Base-by-base conservation (phyloP, 1,140 invertebrate species). In the Hetaerina americana region DNA sequence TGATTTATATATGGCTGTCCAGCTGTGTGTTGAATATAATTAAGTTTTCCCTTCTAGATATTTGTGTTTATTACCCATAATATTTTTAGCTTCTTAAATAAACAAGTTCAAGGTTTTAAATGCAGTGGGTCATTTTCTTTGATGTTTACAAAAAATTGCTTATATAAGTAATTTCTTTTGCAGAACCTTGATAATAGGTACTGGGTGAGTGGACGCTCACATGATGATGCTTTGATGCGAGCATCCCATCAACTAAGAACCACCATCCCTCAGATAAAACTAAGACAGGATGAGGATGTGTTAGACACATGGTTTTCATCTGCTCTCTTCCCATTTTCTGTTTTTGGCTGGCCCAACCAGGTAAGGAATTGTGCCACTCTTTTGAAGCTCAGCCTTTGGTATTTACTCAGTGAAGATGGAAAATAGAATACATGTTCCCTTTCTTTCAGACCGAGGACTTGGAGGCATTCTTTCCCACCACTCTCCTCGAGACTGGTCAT, bases 301-400 rank as follows among this genome's bases (percentile, higher is more conserved):
- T 81, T 99, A 68, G 98, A 99, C 79, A 99, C 98, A 0, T 99
- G 97, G 98, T 99, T 99, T 81, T 98, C 96, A 18, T 97, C 97
- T 0, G 96, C 88, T 2, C 83, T 99, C 0, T 99, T 99, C 81
- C 96, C 98, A 2, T 98, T 99, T 80, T 94, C 96, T 0, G 88
- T 97, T 31, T 95, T 99, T 79, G 97, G 97, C 10, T 99, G 98
- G 98, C 97, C 97, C 0, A 91, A 99, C 72, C 78, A 95, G 76
- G 84, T 85, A 78, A 66, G 70, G 1, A 57, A n/a, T 12, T n/a
- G 40, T 57, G 10, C n/a, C 40, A 12, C 10, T 10, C 40, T 57
- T 12, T 12, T 57, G 40, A n/a, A n/a, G n/a, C n/a, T n/a, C n/a
- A n/a, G n/a, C n/a, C n/a, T n/a, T n/a, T n/a, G n/a, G n/a, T n/a